phyloP scores from a whole-genome alignment of 2,113 vertebrate species.

The Lates calcarifer region DNA sequence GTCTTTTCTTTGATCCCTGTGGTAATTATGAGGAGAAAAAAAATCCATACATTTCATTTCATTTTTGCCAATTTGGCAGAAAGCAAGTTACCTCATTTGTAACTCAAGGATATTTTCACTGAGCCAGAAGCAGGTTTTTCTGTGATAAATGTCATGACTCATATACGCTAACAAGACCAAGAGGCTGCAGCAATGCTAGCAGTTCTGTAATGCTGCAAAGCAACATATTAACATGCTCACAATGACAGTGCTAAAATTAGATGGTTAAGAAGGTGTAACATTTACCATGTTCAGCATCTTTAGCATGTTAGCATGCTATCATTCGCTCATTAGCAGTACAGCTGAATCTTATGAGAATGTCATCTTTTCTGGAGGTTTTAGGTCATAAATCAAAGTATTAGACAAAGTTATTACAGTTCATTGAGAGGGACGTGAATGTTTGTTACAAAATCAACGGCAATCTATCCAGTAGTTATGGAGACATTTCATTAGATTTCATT shows the following conservation, averaged over 20 bases:
- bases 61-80: constrained; percentile 35
- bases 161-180: not conserved
- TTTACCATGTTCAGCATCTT: not conserved
- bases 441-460: not conserved
- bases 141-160: not conserved
- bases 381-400: not conserved
- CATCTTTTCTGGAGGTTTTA: not conserved
- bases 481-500: not conserved
- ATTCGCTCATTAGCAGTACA: not conserved
- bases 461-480: not conserved
- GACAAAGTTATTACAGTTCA: not conserved
- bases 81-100: not conserved
- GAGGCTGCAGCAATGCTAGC: not conserved
- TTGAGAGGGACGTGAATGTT: not conserved
- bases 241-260: not conserved
- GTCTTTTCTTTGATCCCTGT: constrained; percentile 2
- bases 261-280: not conserved
- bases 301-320: not conserved
- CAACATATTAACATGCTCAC: not conserved
- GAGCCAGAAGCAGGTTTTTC: not conserved
- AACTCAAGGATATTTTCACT: constrained; percentile 6
- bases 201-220: not conserved
- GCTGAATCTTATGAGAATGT: not conserved
- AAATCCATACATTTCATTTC: constrained; percentile 32
- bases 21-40: constrained; percentile 18